Evolutionary conservation across 2,797 vertebrate genomes (phyloP).

Genomic region (Cossypha caffra): DNA sequence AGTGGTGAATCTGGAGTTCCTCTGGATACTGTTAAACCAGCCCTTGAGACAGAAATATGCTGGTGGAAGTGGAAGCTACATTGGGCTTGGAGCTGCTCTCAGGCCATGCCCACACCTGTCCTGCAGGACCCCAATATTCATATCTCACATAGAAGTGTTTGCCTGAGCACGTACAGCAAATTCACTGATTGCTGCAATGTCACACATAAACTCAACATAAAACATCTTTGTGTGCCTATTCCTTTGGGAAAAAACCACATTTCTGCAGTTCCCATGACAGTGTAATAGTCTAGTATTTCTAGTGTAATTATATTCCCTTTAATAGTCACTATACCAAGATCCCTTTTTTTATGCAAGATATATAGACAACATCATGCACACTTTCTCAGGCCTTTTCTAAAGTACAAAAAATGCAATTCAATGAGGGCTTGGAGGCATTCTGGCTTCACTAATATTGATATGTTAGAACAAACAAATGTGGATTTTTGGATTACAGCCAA

Average conservation of each 20-base stretch:
- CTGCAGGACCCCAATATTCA: accelerated
- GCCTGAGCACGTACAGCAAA: accelerated
- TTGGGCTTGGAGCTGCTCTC: background rate
- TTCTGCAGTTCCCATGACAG: background rate
- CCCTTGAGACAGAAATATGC: background rate
- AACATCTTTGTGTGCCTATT: background rate
- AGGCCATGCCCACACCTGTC: background rate
- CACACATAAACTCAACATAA: background rate
- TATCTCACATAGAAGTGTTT: accelerated
- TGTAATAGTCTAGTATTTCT: background rate
- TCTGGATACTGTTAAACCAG: background rate
- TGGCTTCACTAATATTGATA: conserved; percentile 3
- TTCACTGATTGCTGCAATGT: background rate
- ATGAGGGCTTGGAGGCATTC: background rate
- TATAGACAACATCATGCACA: background rate
- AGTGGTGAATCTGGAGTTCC: background rate
- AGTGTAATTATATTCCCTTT: background rate
- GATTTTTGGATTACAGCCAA: conserved; percentile 14
- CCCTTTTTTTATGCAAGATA: background rate
- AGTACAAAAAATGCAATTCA: background rate
- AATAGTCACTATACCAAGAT: background rate
- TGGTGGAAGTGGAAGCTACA: background rate
- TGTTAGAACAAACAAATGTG: conserved; percentile 11
- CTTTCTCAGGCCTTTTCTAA: conserved; percentile 1
- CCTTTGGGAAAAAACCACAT: background rate